phyloP scores from a whole-genome alignment of 2,888 invertebrate genomes.

The Notocelia uddmanniana region DNA sequence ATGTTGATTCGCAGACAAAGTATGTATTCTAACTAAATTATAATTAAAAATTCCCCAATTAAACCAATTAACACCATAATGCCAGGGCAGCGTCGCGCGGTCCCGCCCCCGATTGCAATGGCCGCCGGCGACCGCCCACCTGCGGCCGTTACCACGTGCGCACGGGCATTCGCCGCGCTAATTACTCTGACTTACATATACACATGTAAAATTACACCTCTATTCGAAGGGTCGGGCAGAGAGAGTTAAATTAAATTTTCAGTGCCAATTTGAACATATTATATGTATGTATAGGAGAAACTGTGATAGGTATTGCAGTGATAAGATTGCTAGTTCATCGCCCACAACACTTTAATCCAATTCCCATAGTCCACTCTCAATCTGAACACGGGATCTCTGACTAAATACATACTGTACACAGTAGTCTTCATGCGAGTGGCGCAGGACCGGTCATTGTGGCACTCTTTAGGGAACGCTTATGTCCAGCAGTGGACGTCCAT shows the following conservation, averaged over 20 bases:
- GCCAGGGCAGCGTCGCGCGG: conserved; percentile 42
- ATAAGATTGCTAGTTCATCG: no score
- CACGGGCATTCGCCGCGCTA: conserved; percentile 58
- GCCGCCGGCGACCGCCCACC: conserved; percentile 70
- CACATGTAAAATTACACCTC: neutral
- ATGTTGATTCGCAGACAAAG: neutral
- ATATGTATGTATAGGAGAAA: neutral
- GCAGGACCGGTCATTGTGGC: no score
- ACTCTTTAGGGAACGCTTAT: no score
- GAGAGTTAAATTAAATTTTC: neutral
- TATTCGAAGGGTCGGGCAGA: neutral
- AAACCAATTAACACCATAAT: conserved; percentile 18
- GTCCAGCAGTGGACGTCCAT: no score
- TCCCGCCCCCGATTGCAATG: conserved; percentile 66
- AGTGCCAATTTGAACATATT: neutral
- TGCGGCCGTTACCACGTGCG: conserved; percentile 82
- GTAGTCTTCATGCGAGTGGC: no score
- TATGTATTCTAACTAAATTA: neutral
- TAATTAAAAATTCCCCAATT: neutral
- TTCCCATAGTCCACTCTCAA: no score
- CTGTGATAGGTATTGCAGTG: neutral
- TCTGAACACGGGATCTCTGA: no score
- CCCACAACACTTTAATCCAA: no score
- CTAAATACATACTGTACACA: no score
- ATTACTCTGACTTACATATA: neutral